Evolutionary conservation across 2,113 vertebrate genomes (phyloP).

Genomic region (Leucoraja erinaceus): DNA sequence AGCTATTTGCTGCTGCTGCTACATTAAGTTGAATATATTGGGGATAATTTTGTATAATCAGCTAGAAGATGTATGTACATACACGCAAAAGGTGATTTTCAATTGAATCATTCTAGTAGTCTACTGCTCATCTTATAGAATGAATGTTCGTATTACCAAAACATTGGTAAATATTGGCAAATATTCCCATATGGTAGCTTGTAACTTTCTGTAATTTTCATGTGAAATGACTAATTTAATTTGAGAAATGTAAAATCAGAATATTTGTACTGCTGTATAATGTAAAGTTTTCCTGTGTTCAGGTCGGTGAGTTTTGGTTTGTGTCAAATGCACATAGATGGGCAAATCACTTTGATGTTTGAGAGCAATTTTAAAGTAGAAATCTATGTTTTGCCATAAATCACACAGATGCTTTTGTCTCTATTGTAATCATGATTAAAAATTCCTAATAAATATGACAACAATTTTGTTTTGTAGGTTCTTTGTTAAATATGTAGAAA

Average conservation of each 20-base stretch:
- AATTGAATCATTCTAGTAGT: not conserved
- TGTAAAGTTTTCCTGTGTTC: not conserved
- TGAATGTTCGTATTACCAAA: not conserved
- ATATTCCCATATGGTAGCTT: not conserved
- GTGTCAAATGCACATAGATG: not conserved
- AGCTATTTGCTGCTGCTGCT: not conserved
- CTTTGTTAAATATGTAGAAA: not conserved
- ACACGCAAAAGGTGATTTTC: not conserved
- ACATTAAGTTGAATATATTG: not conserved
- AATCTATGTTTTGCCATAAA: not conserved
- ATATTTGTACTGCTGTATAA: not conserved
- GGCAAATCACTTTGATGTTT: constrained; percentile 9
- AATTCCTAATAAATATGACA: not conserved
- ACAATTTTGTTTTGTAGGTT: not conserved
- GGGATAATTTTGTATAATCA: not conserved
- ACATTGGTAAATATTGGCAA: not conserved
- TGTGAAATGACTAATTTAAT: not conserved
- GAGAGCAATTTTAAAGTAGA: not conserved
- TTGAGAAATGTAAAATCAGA: not conserved
- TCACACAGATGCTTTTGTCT: not conserved
- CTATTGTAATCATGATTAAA: not conserved
- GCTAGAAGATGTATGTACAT: not conserved
- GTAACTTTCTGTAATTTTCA: not conserved
- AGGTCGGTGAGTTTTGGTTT: not conserved
- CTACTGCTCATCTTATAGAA: not conserved